Evolutionary conservation across 2,797 vertebrate genomes (phyloP), one percentile per base, ranked within the genome.

Genomic region (Apodemus agrarius): DNA sequence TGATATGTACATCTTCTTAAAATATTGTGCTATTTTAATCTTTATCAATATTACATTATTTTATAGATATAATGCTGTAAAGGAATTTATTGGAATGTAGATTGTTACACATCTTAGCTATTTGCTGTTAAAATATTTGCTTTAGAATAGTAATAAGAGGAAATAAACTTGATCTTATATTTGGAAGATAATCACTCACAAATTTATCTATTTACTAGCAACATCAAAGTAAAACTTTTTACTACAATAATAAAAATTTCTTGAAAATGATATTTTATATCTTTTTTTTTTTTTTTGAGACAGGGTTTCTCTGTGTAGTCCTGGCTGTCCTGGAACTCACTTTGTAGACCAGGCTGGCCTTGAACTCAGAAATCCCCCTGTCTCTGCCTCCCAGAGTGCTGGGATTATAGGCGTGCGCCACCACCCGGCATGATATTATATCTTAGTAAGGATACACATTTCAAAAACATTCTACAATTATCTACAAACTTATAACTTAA

Each of bases 91-190:
- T 5, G 1, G n/a, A 94, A 83, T 84, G 31, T 67, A 89, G 90
- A 72, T 88, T 52, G 29, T 34, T 52, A 29, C 17, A 59, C 65
- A 59, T 82, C 57, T 87, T 92, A 86, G 34, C 22, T 85, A 2
- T 69, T 65, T 96, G 14, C 46, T 79, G 12, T 80, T 93, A 79
- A 92, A 93, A 65, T 96, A 31, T 78, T 95, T 88, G 31, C 69
- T 82, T 95, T 90, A 82, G 46, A 90, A 63, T 54, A 88, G 54
- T 78, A 84, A 82, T 92, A n/a, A 88, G 72, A 96, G 63, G 34
- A 91, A 74, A 29, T 92, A 40, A 90, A 96, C 46, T 79, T 94
- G 49, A n/a, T 86, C 87, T 86, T 2, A 43, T 61, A 67, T 94
- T 96, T 88, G 86, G 72, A 96, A 46, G 22, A 89, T 94, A 34